Evolutionary conservation across 2,888 invertebrate species (phyloP).

Genomic region (Drosophila lacicola): DNA sequence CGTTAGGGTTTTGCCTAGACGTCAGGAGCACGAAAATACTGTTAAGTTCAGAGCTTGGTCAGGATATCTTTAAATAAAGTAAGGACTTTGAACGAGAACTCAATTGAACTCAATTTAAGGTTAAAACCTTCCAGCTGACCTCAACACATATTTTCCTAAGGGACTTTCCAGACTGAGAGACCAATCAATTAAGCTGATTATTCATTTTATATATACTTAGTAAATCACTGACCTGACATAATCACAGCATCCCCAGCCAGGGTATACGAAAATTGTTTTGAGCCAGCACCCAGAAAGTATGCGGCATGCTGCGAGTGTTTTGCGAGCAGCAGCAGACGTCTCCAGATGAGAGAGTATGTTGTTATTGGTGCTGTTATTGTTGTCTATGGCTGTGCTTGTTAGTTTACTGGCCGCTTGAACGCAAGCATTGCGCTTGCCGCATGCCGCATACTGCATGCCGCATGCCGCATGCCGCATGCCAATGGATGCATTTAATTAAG

Average conservation of each 20-base stretch:
- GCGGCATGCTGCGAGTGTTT: constrained; percentile 31
- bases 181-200: too few relatives aligned
- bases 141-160: too few relatives aligned
- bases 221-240: too few relatives aligned
- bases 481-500: constrained; percentile 62
- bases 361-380: constrained; percentile 10
- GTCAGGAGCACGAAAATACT: too few relatives aligned
- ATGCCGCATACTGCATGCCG: constrained; percentile 22
- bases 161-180: too few relatives aligned
- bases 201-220: too few relatives aligned
- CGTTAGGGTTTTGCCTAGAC: too few relatives aligned
- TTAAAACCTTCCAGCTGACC: too few relatives aligned
- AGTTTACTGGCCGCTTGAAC: constrained; percentile 29
- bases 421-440: constrained; percentile 59
- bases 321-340: constrained; percentile 32
- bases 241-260: neutral
- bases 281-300: constrained; percentile 23
- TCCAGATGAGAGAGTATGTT: constrained; percentile 9
- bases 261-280: constrained; percentile 35
- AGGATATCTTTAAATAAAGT: too few relatives aligned
- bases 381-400: constrained; percentile 35
- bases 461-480: constrained; percentile 19
- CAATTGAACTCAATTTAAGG: too few relatives aligned
- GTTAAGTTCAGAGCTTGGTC: too few relatives aligned
- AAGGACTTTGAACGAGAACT: too few relatives aligned